Evolutionary conservation across 1,140 invertebrate species (phyloP), one percentile per base, ranked within the genome.

Genomic region (Pomacea maculata): DNA sequence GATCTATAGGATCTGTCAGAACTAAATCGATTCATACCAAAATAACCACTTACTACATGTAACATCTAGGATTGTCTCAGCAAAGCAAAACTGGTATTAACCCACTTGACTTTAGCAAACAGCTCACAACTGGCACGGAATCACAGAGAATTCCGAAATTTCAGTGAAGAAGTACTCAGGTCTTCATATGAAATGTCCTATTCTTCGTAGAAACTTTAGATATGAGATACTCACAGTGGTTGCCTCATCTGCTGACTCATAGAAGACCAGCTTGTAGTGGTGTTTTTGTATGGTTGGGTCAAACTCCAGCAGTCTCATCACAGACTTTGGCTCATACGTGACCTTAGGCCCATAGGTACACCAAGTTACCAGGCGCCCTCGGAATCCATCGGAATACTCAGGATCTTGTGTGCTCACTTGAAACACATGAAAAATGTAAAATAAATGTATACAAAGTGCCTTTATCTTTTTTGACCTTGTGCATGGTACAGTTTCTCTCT

Each of bases 211-310:
- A 45, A 6, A 45, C 6, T 45, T 45, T 45, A 45, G 34, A 45
- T 45, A 45, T 6, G 34, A 45, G 64, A n/a, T 1, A 9, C 71
- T 72, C 34, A 85, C 84, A 73, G 73, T 21, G 9, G 80, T 64
- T 34, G 81, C 61, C 52, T 85, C 84, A 72, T 84, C 80, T 64
- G 71, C 79, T 54, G 72, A 54, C n/a, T 72, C 79, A 29, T 74
- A 80, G 68, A 85, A 80, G 21, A 57, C 68, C 34, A 85, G 70
- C 15, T 63, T 82, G 67, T 85, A 85, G 34, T 75, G 64, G 61
- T 85, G 79, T 77, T 75, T 82, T 54, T 63, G 63, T 54, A 57
- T 67, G 52, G 78, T 78, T 12, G 84, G 84, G 82, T 85, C 83
- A 83, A 83, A 84, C 67, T 75, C 63, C 5, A 85, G 77, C 12